phyloP scores from a whole-genome alignment of 1,140 invertebrate genomes.

The Drosophila sturtevanti region DNA sequence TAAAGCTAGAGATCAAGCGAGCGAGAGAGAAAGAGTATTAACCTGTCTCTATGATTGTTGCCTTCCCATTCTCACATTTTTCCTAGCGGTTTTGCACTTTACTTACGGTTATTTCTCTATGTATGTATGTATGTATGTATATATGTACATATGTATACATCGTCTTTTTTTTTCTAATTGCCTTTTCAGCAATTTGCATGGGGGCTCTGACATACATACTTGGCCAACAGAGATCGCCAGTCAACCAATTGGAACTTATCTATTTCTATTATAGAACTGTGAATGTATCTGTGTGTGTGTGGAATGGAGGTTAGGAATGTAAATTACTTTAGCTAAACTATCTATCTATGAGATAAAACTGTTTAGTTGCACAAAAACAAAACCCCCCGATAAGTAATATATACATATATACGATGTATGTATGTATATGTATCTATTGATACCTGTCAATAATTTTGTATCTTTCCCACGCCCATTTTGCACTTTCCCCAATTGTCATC shows the following conservation, averaged over 20 bases:
- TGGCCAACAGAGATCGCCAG: slow-evolving; percentile 40
- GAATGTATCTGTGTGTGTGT: slow-evolving; percentile 1
- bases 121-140: neutral
- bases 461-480: slow-evolving; percentile 12
- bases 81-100: slow-evolving; percentile 47
- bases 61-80: slow-evolving; percentile 13
- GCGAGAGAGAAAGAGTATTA: slow-evolving; percentile 16
- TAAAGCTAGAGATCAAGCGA: neutral
- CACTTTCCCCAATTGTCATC: slow-evolving; percentile 21
- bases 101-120: slow-evolving; percentile 49
- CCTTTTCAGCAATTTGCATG: slow-evolving; percentile 42
- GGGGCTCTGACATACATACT: slow-evolving; percentile 54
- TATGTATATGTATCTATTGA: neutral
- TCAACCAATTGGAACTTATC: slow-evolving; percentile 48
- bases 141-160: too few relatives aligned
- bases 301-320: slow-evolving; percentile 32
- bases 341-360: neutral
- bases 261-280: slow-evolving; percentile 20
- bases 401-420: too few relatives aligned
- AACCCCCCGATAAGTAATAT: neutral
- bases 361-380: neutral
- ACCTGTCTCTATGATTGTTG: slow-evolving; percentile 2
- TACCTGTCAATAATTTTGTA: slow-evolving; percentile 1
- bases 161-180: slow-evolving; percentile 62
- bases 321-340: slow-evolving; percentile 21